phyloP scores from a whole-genome alignment of 2,888 invertebrate genomes.

The Siphonodentalium dalli region DNA sequence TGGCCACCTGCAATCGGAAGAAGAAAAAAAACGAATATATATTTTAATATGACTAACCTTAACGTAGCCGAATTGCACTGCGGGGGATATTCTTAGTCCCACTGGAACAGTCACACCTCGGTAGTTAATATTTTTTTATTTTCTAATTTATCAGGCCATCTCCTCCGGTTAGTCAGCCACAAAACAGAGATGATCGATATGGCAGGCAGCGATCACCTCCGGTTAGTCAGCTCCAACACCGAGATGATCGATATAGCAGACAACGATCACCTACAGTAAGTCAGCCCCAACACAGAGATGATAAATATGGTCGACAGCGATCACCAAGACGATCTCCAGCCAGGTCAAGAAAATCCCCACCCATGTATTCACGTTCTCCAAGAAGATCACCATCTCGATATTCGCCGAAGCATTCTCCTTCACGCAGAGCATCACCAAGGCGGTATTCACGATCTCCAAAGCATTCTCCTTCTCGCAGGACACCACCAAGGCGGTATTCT shows the following conservation, averaged over 20 bases:
- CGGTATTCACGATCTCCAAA: neutral
- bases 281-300: neutral
- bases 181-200: too few relatives aligned
- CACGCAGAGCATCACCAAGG: neutral
- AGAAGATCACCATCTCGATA: slow-evolving; percentile 12
- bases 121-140: too few relatives aligned
- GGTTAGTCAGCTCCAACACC: neutral
- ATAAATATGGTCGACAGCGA: too few relatives aligned
- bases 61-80: too few relatives aligned
- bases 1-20: too few relatives aligned
- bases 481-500: slow-evolving; percentile 21
- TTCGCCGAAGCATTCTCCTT: neutral
- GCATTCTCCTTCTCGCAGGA: neutral
- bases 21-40: too few relatives aligned
- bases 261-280: neutral
- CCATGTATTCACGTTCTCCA: slow-evolving; percentile 17
- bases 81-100: too few relatives aligned
- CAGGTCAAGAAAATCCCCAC: slow-evolving; percentile 10
- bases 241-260: too few relatives aligned
- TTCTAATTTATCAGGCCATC: too few relatives aligned
- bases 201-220: neutral
- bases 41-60: too few relatives aligned
- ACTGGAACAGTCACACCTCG: too few relatives aligned
- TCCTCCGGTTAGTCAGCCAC: too few relatives aligned
- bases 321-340: slow-evolving; percentile 15